phyloP scores from a whole-genome alignment of 1,140 invertebrate species.

The Drosophila sucinea region DNA sequence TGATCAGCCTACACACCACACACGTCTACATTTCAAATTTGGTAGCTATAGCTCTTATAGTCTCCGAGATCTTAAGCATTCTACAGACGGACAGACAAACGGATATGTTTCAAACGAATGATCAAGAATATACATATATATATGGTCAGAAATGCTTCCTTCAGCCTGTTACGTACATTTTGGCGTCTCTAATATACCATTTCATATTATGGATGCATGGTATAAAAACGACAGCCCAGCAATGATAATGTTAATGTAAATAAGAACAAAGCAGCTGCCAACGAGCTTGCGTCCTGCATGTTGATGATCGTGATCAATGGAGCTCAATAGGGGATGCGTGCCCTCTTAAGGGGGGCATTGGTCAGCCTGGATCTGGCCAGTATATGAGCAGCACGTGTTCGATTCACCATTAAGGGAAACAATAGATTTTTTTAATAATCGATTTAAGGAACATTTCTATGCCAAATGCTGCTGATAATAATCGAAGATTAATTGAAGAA shows the following conservation, averaged over 20 bases:
- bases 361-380: neutral
- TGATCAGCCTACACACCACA: too few species aligned
- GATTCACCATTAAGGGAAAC: neutral
- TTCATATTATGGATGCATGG: too few species aligned
- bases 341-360: neutral
- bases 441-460: slow-evolving; percentile 6
- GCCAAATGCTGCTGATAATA: neutral
- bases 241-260: slow-evolving; percentile 72
- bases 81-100: too few species aligned
- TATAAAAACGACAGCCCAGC: slow-evolving; percentile 33
- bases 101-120: too few species aligned
- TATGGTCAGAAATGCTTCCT: too few species aligned
- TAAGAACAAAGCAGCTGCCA: slow-evolving; percentile 44
- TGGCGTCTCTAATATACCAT: too few species aligned
- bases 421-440: neutral
- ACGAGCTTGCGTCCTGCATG: slow-evolving; percentile 26
- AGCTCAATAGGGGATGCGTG: neutral
- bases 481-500: slow-evolving; percentile 1
- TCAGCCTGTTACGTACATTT: too few species aligned
- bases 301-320: slow-evolving; percentile 22
- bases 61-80: too few species aligned
- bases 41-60: too few species aligned
- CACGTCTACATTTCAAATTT: too few species aligned
- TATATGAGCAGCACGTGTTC: slow-evolving; percentile 5
- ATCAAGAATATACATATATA: too few species aligned